A percentile compares a stretch with the other conserved stretches of the same genome.
phyloP scores from a whole-genome alignment of 2,797 vertebrate species.

The Gymnothorax javanicus region DNA sequence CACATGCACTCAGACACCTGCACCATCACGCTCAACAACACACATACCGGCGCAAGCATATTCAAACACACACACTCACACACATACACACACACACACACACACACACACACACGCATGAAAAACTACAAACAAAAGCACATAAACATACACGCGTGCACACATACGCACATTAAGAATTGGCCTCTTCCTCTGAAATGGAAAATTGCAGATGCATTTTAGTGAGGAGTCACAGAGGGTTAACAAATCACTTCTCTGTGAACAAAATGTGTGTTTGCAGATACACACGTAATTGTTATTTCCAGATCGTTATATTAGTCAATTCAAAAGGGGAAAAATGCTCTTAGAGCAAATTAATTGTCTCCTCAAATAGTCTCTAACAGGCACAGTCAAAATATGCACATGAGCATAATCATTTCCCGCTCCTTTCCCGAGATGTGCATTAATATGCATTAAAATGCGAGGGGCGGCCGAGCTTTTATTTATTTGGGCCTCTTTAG shows the following conservation, averaged over 20 bases:
- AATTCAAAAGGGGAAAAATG: not conserved
- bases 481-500: conserved; percentile 60
- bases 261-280: not conserved
- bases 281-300: not conserved
- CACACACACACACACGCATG: not conserved
- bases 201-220: not conserved
- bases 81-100: not conserved
- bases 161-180: not conserved
- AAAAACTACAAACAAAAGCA: not conserved
- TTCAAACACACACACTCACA: not conserved
- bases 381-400: not conserved
- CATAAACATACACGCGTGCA: no score
- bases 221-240: not conserved
- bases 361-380: conserved; percentile 11
- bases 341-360: conserved; percentile 10
- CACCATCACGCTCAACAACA: not conserved
- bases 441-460: conserved; percentile 70
- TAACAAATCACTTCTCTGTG: not conserved
- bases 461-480: conserved; percentile 62
- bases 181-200: not conserved
- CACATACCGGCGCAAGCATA: not conserved
- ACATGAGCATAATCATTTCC: conserved; percentile 40
- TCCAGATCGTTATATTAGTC: not conserved
- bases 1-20: not conserved
- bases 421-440: conserved; percentile 42